Evolutionary conservation across 2,797 vertebrate species (phyloP).

Genomic region (Neopelma chrysocephalum): DNA sequence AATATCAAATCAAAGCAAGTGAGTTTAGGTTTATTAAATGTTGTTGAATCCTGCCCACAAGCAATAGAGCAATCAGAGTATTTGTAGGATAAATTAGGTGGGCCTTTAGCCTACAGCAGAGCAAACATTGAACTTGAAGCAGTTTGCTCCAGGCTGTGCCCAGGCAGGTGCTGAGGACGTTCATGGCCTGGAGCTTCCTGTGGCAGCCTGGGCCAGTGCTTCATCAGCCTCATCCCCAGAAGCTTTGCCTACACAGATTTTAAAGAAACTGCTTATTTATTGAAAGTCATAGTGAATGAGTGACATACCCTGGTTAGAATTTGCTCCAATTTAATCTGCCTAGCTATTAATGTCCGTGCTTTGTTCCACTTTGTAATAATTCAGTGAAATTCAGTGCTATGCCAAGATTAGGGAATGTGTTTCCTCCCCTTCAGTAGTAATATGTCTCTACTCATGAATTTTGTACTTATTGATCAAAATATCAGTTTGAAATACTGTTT

Average conservation of each 20-base stretch:
- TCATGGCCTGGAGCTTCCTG: too few species aligned
- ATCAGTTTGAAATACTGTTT: neutral
- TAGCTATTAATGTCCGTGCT: neutral
- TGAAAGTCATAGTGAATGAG: neutral
- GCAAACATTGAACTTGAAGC: neutral
- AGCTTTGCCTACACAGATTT: neutral
- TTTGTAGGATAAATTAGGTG: neutral
- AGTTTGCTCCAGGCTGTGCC: neutral
- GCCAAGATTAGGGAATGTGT: neutral
- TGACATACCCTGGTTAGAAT: neutral
- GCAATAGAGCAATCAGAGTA: neutral
- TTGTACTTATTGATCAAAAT: neutral
- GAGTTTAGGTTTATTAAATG: neutral
- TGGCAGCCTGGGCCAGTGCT: neutral
- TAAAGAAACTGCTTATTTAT: neutral
- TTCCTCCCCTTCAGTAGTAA: neutral
- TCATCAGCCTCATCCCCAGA: neutral
- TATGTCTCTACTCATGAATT: neutral
- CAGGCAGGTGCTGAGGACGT: neutral
- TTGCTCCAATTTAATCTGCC: neutral
- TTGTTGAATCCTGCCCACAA: neutral
- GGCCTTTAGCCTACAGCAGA: neutral
- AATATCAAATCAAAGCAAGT: neutral
- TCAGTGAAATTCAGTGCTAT: neutral
- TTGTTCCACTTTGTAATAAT: neutral